A percentile compares a stretch with the other conserved stretches of the same genome.
Evolutionary conservation across 1,140 invertebrate species (phyloP).

Genomic region (Octopus bimaculoides): DNA sequence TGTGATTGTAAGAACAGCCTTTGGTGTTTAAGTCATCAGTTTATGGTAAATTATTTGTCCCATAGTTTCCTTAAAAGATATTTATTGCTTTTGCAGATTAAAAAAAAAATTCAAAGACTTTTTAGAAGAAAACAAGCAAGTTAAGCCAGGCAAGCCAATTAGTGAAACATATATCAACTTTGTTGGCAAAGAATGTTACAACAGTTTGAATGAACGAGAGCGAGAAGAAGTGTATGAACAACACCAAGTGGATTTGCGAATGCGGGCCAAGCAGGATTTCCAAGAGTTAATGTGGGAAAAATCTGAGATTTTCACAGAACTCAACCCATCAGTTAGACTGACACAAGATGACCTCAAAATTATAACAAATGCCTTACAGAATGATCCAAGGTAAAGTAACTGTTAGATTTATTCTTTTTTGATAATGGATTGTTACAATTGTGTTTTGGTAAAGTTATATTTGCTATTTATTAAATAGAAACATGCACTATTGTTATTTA

Average conservation of each 20-base stretch:
- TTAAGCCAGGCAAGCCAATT: slow-evolving; percentile 84
- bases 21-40: too few species aligned
- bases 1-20: too few species aligned
- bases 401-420: too few species aligned
- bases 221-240: slow-evolving; percentile 91
- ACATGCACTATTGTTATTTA: too few species aligned
- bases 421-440: too few species aligned
- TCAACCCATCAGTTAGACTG: slow-evolving; percentile 83
- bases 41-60: too few species aligned
- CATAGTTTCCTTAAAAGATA: too few species aligned
- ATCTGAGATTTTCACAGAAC: slow-evolving; percentile 83
- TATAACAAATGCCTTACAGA: slow-evolving; percentile 86
- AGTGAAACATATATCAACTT: slow-evolving; percentile 90
- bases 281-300: slow-evolving; percentile 90
- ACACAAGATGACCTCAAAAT: slow-evolving; percentile 92
- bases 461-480: too few species aligned
- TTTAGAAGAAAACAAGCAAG: slow-evolving; percentile 85
- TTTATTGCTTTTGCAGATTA: slow-evolving; percentile 52
- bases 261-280: slow-evolving; percentile 88
- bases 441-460: too few species aligned
- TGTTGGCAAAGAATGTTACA: slow-evolving; percentile 93
- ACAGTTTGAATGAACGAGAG: slow-evolving; percentile 84
- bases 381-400: slow-evolving; percentile 75
- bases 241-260: slow-evolving; percentile 88
- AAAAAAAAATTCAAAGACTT: slow-evolving; percentile 86